These are phyloP conservation scores for Charanyca ferruginea DNA, from an alignment of 2,888 invertebrate genomes.

Conservation along the genomic window DNA sequence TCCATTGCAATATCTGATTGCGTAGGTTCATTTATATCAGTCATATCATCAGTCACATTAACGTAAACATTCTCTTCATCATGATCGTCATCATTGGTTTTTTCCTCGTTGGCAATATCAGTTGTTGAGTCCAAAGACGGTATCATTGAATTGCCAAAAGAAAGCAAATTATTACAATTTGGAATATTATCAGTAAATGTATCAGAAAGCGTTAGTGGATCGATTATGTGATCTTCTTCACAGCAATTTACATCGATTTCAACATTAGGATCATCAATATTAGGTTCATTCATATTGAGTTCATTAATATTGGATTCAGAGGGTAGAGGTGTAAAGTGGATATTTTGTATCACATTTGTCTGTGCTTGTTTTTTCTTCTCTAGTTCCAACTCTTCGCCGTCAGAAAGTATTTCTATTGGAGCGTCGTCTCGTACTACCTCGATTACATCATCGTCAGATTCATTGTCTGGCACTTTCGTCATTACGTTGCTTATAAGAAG, in stretches of 20 bases:
- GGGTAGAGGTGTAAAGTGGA: constrained; percentile 67
- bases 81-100: constrained; percentile 53
- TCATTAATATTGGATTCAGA: constrained; percentile 45
- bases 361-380: constrained; percentile 66
- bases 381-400: constrained; percentile 82
- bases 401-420: constrained; percentile 86
- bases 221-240: constrained; percentile 62
- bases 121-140: constrained; percentile 28
- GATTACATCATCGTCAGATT: constrained; percentile 87
- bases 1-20: constrained; percentile 44
- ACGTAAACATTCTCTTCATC: constrained; percentile 70
- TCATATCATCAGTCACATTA: constrained; percentile 70
- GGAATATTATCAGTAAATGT: constrained; percentile 49
- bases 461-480: constrained; percentile 69
- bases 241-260: constrained; percentile 59
- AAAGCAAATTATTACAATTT: constrained; percentile 23
- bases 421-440: constrained; percentile 87
- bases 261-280: constrained; percentile 41
- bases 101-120: constrained; percentile 32
- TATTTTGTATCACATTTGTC: constrained; percentile 55
- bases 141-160: constrained; percentile 31
- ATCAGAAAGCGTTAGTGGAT: constrained; percentile 69
- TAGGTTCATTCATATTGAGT: constrained; percentile 21
- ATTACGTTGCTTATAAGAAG: constrained; percentile 67
- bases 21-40: constrained; percentile 33